These are phyloP conservation scores for Cyprinodon diabolis DNA, from an alignment of 2,797 vertebrate species.

Conservation along the genomic window DNA sequence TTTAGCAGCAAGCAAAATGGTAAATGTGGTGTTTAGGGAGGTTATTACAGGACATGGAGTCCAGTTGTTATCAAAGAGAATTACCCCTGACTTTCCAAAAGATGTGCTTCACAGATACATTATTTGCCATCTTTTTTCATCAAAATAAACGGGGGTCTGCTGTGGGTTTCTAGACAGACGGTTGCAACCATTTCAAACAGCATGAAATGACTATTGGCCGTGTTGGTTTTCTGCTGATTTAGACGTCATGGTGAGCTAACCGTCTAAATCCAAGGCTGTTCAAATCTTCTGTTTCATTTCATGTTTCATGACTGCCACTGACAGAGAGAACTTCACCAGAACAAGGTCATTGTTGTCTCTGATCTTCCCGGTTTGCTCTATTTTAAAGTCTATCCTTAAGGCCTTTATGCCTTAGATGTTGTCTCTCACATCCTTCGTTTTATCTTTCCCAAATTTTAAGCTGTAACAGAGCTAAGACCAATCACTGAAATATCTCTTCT, in stretches of 20 bases:
- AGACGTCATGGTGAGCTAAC: background rate
- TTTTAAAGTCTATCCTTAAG: background rate
- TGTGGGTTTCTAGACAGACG: background rate
- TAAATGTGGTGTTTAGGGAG: background rate
- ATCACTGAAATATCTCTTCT: constrained; percentile 9
- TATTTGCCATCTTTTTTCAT: constrained; percentile 1
- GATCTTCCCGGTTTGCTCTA: background rate
- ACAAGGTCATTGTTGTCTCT: constrained; percentile 4
- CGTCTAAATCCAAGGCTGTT: constrained; percentile 7
- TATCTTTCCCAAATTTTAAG: background rate
- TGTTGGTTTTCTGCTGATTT: background rate
- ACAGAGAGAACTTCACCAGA: constrained; percentile 22
- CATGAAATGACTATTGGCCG: background rate
- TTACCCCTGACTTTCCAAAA: background rate
- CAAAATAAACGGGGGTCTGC: background rate
- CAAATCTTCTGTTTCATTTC: background rate
- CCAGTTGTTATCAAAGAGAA: background rate
- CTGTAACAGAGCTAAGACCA: constrained; percentile 1
- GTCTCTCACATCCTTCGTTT: background rate
- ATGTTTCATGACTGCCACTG: background rate
- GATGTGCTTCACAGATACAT: background rate
- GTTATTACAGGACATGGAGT: background rate
- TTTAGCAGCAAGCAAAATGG: background rate
- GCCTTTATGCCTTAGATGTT: background rate
- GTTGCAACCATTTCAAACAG: background rate